Evolutionary conservation across 2,797 vertebrate species (phyloP).

Genomic region (Lates japonicus): DNA sequence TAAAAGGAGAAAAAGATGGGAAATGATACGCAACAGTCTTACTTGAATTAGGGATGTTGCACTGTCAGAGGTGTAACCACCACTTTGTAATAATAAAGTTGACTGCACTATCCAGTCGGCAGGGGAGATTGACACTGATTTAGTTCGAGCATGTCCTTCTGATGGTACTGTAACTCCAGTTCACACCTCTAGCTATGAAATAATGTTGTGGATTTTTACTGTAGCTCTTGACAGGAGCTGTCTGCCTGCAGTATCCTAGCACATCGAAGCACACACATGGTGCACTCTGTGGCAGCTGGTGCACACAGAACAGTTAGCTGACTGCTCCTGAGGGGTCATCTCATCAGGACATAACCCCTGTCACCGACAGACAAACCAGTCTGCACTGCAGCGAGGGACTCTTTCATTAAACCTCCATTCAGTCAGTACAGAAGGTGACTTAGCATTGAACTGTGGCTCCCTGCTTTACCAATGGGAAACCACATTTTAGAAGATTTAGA

Average conservation of each 20-base stretch:
- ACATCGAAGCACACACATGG: conserved; percentile 11
- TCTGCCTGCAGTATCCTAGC: background rate
- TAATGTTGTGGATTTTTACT: conserved; percentile 35
- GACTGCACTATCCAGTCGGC: conserved; percentile 14
- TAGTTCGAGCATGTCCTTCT: conserved; percentile 26
- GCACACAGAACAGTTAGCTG: conserved; percentile 29
- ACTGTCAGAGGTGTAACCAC: background rate
- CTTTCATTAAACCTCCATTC: background rate
- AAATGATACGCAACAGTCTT: background rate
- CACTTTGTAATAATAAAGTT: background rate
- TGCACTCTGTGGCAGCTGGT: conserved; percentile 29
- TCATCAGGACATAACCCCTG: conserved; percentile 30
- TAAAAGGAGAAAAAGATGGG: background rate
- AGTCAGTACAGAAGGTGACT: background rate
- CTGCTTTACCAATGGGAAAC: background rate
- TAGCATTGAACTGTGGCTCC: background rate
- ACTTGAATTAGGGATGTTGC: background rate
- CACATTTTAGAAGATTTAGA: background rate
- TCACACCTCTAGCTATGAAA: conserved; percentile 46
- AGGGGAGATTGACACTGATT: conserved; percentile 12
- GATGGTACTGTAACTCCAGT: conserved; percentile 7
- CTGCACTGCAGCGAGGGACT: background rate
- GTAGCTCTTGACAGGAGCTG: conserved; percentile 1
- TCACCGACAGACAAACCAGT: conserved; percentile 1
- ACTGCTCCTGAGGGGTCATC: conserved; percentile 16